Percentiles rank a stretch among this genome's conserved stretches.
Conservation (phyloP, 2,797 vertebrate species). For the Protosalanx chinensis region DNA sequence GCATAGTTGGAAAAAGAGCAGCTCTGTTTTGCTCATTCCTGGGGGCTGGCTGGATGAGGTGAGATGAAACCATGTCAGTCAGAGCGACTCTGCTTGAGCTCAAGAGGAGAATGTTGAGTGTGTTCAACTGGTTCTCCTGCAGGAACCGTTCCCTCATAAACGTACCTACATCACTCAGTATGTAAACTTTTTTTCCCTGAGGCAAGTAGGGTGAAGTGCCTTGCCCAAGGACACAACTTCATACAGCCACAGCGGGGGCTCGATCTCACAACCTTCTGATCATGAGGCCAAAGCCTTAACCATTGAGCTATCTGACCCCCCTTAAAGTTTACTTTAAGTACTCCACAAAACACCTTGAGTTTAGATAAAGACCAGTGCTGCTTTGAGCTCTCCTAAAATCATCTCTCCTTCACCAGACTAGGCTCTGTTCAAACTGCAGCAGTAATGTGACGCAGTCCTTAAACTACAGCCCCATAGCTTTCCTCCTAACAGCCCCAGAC, state of each 20-base stretch:
- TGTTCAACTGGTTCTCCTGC: background rate
- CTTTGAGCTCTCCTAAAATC: background rate
- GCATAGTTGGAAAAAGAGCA: constrained; percentile 5
- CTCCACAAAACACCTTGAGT: too few species aligned
- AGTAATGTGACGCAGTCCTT: background rate
- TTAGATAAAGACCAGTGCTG: too few species aligned
- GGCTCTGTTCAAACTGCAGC: constrained; percentile 24
- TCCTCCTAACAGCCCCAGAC: constrained; percentile 42
- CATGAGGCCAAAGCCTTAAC: too few species aligned
- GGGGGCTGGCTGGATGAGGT: constrained; percentile 7
- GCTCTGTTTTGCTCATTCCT: background rate
- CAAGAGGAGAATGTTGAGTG: background rate
- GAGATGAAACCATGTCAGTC: constrained; percentile 1
- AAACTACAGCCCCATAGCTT: constrained; percentile 16
- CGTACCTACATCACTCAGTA: background rate
- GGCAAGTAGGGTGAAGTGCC: too few species aligned
- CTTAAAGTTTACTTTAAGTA: too few species aligned
- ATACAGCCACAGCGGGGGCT: too few species aligned
- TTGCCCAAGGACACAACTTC: too few species aligned
- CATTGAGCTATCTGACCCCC: too few species aligned
- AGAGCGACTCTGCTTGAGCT: constrained; percentile 9
- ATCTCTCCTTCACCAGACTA: constrained; percentile 14
- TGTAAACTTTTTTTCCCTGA: too few species aligned
- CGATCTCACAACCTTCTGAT: too few species aligned
- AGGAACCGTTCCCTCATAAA: background rate